Evolutionary conservation across 1,140 invertebrate species (phyloP).

Genomic region (Ctenoplectra terminalis): DNA sequence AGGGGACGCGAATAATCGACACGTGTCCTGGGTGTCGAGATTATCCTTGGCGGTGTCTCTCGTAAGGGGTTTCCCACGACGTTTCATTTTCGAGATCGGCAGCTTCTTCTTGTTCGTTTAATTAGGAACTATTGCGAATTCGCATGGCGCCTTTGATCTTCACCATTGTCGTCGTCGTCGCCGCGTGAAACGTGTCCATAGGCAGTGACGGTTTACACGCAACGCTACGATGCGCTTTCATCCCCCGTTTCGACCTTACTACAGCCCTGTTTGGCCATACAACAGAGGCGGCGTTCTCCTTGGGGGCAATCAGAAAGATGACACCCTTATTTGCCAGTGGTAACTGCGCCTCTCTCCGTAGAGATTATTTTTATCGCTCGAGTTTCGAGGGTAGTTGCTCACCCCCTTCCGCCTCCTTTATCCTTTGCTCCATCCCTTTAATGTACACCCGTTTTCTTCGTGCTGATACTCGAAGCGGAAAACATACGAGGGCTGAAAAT

Average conservation of each 20-base stretch:
- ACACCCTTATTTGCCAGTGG: constrained; percentile 64
- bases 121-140: not conserved
- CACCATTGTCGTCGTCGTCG: not conserved
- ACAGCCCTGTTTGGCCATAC: not conserved
- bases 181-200: constrained; percentile 19
- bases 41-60: constrained; percentile 27
- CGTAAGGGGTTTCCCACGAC: constrained; percentile 10
- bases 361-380: constrained; percentile 58
- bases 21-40: constrained; percentile 33
- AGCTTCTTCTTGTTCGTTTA: constrained; percentile 37
- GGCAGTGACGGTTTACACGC: constrained; percentile 12
- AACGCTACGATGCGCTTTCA: constrained; percentile 9
- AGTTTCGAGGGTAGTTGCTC: constrained; percentile 39
- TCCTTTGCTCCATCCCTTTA: constrained; percentile 14
- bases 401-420: constrained; percentile 2
- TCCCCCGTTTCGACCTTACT: constrained; percentile 2
- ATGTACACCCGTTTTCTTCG: constrained; percentile 47
- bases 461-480: constrained; percentile 39
- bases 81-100: constrained; percentile 26
- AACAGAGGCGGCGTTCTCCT: constrained; percentile 40
- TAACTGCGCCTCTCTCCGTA: constrained; percentile 10
- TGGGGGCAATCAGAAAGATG: constrained; percentile 64
- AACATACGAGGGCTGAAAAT: constrained; percentile 46
- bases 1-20: constrained; percentile 34
- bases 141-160: constrained; percentile 39